Conservation (phyloP, 1,140 invertebrate species). For the Brachionus angularis region DNA sequence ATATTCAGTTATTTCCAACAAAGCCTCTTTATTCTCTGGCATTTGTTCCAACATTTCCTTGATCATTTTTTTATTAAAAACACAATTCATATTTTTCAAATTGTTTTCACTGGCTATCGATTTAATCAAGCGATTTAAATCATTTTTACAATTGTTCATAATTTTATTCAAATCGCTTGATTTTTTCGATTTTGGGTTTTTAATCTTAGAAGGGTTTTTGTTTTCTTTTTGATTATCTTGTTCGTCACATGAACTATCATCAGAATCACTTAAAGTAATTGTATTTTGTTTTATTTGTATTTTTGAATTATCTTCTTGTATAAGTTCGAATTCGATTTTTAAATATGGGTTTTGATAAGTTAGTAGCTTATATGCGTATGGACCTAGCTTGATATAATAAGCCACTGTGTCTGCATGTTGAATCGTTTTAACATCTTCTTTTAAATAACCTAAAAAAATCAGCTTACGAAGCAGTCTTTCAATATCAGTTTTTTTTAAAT, state of each 20-base stretch:
- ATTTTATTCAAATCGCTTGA: neutral
- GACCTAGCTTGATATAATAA: slow-evolving; percentile 73
- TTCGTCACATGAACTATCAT: neutral
- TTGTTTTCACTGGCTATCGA: slow-evolving; percentile 52
- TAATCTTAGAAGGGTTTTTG: slow-evolving; percentile 44
- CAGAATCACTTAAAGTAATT: neutral
- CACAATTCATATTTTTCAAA: slow-evolving; percentile 56
- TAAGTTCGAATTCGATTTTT: slow-evolving; percentile 49
- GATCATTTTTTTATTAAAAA: slow-evolving; percentile 66
- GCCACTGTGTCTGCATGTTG: slow-evolving; percentile 71
- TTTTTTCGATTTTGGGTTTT: neutral
- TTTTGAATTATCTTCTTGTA: neutral
- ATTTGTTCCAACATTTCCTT: slow-evolving; percentile 72
- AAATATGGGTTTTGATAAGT: slow-evolving; percentile 46
- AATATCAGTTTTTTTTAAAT: slow-evolving; percentile 69
- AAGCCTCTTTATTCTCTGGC: slow-evolving; percentile 70
- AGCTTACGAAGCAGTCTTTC: slow-evolving; percentile 76
- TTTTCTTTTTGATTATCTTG: neutral
- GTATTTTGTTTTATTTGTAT: neutral
- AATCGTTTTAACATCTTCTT: slow-evolving; percentile 66
- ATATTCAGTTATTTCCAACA: slow-evolving; percentile 78
- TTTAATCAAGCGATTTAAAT: slow-evolving; percentile 2
- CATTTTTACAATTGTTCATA: neutral
- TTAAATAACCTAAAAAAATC: slow-evolving; percentile 71
- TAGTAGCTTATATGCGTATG: slow-evolving; percentile 59